Evolutionary conservation across 2,888 invertebrate species (phyloP).

Genomic region (Acholoe squamosa): DNA sequence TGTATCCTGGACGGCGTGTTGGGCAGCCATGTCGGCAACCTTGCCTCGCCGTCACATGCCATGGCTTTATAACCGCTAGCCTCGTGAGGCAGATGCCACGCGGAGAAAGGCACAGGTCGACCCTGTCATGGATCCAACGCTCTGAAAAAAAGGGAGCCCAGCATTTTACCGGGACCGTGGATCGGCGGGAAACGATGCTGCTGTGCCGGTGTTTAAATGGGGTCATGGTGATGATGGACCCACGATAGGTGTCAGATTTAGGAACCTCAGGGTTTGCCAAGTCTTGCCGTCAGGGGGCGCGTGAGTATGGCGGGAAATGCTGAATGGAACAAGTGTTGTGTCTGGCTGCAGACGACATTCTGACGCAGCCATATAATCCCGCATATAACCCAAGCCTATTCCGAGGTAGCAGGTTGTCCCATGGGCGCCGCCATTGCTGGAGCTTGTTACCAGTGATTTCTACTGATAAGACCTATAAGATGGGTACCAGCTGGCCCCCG

Average conservation of each 20-base stretch:
- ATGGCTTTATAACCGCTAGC: not conserved
- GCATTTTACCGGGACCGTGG: not conserved
- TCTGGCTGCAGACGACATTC: slow-evolving; percentile 30
- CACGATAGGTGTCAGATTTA: not conserved
- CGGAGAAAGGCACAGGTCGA: slow-evolving; percentile 15
- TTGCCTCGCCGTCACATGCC: not conserved
- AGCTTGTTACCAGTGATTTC: too few species aligned
- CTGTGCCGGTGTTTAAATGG: too few species aligned
- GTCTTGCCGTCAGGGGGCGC: slow-evolving; percentile 6
- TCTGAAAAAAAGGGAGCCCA: not conserved
- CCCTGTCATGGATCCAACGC: not conserved
- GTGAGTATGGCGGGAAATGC: slow-evolving; percentile 6
- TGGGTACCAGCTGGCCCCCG: too few species aligned
- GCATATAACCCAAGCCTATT: too few species aligned
- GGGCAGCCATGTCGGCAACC: slow-evolving; percentile 24
- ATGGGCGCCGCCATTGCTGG: too few species aligned
- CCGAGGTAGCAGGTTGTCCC: too few species aligned
- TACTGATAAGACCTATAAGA: too few species aligned
- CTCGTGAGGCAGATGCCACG: slow-evolving; percentile 8
- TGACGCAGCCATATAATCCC: slow-evolving; percentile 2
- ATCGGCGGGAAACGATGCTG: too few species aligned
- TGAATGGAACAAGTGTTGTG: slow-evolving; percentile 41
- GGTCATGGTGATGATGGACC: too few species aligned
- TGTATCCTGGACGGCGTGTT: not conserved
- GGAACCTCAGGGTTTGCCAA: not conserved